Evolutionary conservation across 2,113 vertebrate genomes (phyloP).

Genomic region (Garra rufa): DNA sequence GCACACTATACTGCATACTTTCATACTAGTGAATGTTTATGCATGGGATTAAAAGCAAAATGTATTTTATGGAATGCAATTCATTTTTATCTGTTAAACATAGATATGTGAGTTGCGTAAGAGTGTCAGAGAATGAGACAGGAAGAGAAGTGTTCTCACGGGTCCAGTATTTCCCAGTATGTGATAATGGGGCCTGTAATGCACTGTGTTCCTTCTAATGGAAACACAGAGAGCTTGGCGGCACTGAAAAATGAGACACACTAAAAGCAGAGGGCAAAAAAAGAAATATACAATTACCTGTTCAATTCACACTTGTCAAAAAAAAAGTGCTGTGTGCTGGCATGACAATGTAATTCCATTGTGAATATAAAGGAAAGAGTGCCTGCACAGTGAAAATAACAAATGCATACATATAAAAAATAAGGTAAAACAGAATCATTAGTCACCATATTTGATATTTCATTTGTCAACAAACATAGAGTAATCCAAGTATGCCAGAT

Average conservation of each 20-base stretch:
- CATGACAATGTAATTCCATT: conserved; percentile 55
- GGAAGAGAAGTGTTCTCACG: conserved; percentile 3
- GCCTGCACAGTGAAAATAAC: conserved; percentile 10
- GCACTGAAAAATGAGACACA: conserved; percentile 37
- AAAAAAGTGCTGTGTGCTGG: background rate
- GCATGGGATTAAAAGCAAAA: background rate
- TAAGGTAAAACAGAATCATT: background rate
- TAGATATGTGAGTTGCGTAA: background rate
- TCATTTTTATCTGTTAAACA: background rate
- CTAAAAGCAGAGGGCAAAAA: conserved; percentile 25
- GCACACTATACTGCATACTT: background rate
- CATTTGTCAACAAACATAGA: background rate
- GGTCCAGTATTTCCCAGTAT: conserved; percentile 19
- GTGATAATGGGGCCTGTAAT: conserved; percentile 55
- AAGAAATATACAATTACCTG: conserved; percentile 53
- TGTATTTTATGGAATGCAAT: background rate
- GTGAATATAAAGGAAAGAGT: conserved; percentile 52
- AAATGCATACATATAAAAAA: background rate
- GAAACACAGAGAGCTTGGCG: conserved; percentile 45
- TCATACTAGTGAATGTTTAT: background rate
- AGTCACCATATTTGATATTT: background rate
- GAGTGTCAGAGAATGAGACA: conserved; percentile 7
- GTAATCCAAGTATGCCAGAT: background rate
- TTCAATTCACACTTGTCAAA: conserved; percentile 54
- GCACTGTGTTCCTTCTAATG: conserved; percentile 53